Percentiles rank a stretch among this genome's conserved stretches.
These are phyloP conservation scores for Indri indri DNA, from an alignment of 2,113 vertebrate genomes.

Conservation along the genomic window DNA sequence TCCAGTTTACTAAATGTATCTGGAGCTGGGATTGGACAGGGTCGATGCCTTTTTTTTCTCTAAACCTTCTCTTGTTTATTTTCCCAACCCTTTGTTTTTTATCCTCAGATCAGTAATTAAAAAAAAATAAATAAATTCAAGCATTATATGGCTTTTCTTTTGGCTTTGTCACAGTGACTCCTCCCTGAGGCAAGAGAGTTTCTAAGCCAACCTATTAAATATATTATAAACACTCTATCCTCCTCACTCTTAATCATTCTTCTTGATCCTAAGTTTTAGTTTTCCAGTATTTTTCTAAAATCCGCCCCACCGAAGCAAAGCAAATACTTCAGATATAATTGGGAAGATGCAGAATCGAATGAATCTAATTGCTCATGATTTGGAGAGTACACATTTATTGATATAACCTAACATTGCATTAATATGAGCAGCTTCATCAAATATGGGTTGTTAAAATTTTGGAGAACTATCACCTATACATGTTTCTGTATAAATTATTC, in stretches of 20 bases:
- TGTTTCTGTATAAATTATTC: background rate
- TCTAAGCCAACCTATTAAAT: background rate
- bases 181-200: background rate
- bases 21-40: background rate
- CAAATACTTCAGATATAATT: background rate
- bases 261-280: background rate
- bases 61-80: background rate
- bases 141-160: background rate
- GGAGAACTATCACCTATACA: background rate
- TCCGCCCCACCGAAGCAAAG: background rate
- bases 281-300: background rate
- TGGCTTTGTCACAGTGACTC: background rate
- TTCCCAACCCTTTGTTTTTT: background rate
- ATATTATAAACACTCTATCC: background rate
- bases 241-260: background rate
- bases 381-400: background rate
- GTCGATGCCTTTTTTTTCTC: background rate
- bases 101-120: background rate
- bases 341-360: background rate
- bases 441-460: background rate
- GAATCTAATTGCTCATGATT: background rate
- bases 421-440: background rate
- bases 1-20: background rate
- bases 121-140: background rate
- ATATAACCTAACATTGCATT: background rate